Evolutionary conservation across 2,888 invertebrate species (phyloP).

Genomic region (Agrypnus murinus): DNA sequence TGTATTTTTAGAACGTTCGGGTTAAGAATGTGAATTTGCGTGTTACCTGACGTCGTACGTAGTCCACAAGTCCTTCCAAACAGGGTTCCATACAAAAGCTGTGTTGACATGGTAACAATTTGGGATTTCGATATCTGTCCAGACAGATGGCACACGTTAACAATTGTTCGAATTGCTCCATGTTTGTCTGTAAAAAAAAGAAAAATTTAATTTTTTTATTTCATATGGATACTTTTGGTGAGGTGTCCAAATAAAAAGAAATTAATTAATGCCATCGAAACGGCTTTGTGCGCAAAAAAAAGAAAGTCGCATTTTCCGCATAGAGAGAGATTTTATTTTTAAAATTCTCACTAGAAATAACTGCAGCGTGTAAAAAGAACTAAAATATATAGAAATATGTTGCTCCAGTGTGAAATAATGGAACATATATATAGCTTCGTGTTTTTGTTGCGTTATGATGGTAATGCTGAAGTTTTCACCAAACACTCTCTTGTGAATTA

Average conservation of each 20-base stretch:
- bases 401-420: no score
- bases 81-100: slow-evolving; percentile 99
- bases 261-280: no score
- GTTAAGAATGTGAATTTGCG: slow-evolving; percentile 36
- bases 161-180: slow-evolving; percentile 98
- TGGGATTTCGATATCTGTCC: slow-evolving; percentile 98
- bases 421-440: no score
- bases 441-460: not conserved
- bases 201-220: not conserved
- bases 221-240: not conserved
- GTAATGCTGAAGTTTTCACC: no score
- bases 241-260: not conserved
- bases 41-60: slow-evolving; percentile 90
- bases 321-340: slow-evolving; percentile 17
- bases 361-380: not conserved
- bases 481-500: no score
- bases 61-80: slow-evolving; percentile 97
- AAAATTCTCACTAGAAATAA: not conserved
- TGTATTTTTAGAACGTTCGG: slow-evolving; percentile 43
- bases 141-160: slow-evolving; percentile 98
- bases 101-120: slow-evolving; percentile 99
- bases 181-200: slow-evolving; percentile 65
- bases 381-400: no score
- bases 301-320: slow-evolving; percentile 14
- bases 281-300: slow-evolving; percentile 25